Evolutionary conservation across 2,797 vertebrate species (phyloP).

Genomic region (Microctenopoma stevenorrisi): DNA sequence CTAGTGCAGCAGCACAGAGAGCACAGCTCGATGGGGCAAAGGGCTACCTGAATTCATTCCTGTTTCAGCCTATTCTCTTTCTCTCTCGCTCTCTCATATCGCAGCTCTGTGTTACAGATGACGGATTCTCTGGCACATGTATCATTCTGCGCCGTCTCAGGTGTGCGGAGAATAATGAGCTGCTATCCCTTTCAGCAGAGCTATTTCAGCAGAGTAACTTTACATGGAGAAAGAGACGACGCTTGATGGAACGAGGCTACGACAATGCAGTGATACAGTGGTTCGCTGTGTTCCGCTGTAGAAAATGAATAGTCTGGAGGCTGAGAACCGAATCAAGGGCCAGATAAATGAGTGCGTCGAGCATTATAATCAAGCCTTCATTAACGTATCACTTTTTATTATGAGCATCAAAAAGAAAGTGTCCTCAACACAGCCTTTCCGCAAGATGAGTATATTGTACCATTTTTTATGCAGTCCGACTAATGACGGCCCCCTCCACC

Average conservation of each 20-base stretch:
- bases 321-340: constrained; percentile 10
- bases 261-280: constrained; percentile 10
- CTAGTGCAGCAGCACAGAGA: constrained; percentile 16
- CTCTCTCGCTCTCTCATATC: constrained; percentile 2
- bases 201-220: constrained; percentile 36
- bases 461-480: constrained; percentile 37
- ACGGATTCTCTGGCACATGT: constrained; percentile 50
- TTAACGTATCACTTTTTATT: constrained; percentile 15
- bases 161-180: constrained; percentile 63
- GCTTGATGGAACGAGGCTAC: constrained; percentile 43
- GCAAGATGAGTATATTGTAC: constrained; percentile 27
- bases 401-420: constrained; percentile 23
- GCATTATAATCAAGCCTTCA: constrained; percentile 21
- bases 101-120: constrained; percentile 31
- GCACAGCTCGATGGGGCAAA: background rate
- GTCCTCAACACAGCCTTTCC: constrained; percentile 35
- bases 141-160: constrained; percentile 43
- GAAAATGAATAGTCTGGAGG: background rate
- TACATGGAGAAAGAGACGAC: constrained; percentile 19
- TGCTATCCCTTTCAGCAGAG: constrained; percentile 43
- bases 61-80: background rate
- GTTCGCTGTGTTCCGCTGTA: background rate
- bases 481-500: constrained; percentile 19
- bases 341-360: background rate
- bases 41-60: constrained; percentile 25